Evolutionary conservation across 2,113 vertebrate genomes (phyloP).

Genomic region (Vulpes vulpes): DNA sequence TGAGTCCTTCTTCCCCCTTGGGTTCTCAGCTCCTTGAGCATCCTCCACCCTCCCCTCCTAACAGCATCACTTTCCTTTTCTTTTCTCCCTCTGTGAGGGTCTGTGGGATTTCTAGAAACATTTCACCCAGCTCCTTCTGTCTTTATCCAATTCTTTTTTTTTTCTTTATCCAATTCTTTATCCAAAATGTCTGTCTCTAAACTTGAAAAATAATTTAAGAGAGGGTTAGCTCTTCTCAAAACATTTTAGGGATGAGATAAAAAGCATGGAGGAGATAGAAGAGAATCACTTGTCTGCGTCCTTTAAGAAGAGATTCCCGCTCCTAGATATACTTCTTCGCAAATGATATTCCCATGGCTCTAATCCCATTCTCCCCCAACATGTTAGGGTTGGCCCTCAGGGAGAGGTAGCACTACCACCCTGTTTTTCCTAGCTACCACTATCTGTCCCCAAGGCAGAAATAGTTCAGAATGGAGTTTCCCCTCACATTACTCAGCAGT

Average conservation of each 20-base stretch:
- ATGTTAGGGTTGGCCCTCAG: neutral
- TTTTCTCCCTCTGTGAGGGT: neutral
- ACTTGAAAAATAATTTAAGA: neutral
- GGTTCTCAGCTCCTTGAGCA: slow-evolving; percentile 1
- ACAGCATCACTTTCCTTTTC: neutral
- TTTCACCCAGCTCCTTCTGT: neutral
- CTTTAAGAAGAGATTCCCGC: neutral
- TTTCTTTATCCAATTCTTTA: slow-evolving; percentile 36
- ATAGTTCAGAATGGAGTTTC: slow-evolving; percentile 21
- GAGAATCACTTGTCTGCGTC: slow-evolving; percentile 10
- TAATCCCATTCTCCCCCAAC: neutral
- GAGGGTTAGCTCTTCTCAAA: neutral
- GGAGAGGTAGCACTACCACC: neutral
- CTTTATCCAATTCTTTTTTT: slow-evolving; percentile 3
- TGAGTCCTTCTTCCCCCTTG: neutral
- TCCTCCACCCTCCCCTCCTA: neutral
- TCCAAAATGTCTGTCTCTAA: neutral
- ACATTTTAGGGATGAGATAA: slow-evolving; percentile 18
- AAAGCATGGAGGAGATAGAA: neutral
- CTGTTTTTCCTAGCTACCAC: neutral
- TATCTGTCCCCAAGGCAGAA: neutral
- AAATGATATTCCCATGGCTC: neutral
- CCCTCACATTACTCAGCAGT: neutral
- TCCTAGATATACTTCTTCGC: neutral
- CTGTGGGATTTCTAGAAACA: slow-evolving; percentile 9